Percentiles rank a stretch among this genome's conserved stretches.
These are phyloP conservation scores for Magallana ariakensis DNA, from an alignment of 1,140 invertebrate species.

Conservation along the genomic window DNA sequence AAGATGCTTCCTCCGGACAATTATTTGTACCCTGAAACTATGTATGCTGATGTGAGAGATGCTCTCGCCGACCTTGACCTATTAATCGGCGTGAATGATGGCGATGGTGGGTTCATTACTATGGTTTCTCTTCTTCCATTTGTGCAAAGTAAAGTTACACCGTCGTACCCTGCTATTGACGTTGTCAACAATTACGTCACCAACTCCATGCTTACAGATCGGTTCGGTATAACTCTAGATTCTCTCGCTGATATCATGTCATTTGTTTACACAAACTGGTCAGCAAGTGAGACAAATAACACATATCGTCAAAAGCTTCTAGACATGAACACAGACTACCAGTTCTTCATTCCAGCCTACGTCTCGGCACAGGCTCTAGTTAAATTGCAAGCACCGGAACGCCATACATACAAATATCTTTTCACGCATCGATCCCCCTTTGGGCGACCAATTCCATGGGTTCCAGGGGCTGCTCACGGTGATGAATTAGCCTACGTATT, in stretches of 20 bases:
- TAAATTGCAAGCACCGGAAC: not conserved
- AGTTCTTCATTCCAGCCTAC: constrained; percentile 49
- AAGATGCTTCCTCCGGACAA: constrained; percentile 23
- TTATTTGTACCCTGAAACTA: not conserved
- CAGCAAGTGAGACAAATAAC: not conserved
- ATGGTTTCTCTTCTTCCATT: constrained; percentile 35
- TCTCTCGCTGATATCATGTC: constrained; percentile 36
- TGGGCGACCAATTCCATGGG: not conserved
- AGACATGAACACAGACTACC: constrained; percentile 50
- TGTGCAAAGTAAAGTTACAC: constrained; percentile 26
- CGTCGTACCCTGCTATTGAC: not conserved
- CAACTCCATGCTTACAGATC: constrained; percentile 34
- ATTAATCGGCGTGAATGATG: constrained; percentile 38
- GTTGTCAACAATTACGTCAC: constrained; percentile 33
- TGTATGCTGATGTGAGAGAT: constrained; percentile 25
- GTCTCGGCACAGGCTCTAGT: constrained; percentile 45
- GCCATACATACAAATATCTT: constrained; percentile 51
- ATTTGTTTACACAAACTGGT: constrained; percentile 52
- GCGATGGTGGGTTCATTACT: constrained; percentile 51
- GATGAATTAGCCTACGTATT: constrained; percentile 61
- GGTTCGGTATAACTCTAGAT: constrained; percentile 34
- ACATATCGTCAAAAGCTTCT: constrained; percentile 47
- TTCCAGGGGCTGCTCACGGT: constrained; percentile 47
- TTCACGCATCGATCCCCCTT: constrained; percentile 57
- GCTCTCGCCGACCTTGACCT: constrained; percentile 49